Conservation (phyloP, 2,888 invertebrate species). For the Chelonus formosanus region DNA sequence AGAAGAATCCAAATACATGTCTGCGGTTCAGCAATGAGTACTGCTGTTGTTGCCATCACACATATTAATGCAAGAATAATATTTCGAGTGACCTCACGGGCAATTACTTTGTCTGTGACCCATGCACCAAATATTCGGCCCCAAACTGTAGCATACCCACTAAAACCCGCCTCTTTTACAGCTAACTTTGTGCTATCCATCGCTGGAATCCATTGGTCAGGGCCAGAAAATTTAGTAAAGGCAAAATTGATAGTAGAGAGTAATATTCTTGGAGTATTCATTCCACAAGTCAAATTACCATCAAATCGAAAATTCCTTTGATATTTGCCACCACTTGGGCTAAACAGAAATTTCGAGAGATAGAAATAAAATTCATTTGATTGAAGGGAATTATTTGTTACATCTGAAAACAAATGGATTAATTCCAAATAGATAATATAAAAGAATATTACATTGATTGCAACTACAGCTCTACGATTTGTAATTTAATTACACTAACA, state of each 20-base stretch:
- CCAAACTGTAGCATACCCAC: slow-evolving; percentile 75
- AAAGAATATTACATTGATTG: no score
- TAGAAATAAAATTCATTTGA: slow-evolving; percentile 71
- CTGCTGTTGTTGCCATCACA: slow-evolving; percentile 80
- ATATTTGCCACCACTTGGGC: slow-evolving; percentile 74
- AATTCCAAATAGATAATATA: slow-evolving; percentile 13
- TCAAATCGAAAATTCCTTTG: slow-evolving; percentile 75
- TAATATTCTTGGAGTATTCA: slow-evolving; percentile 68
- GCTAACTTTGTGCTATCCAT: slow-evolving; percentile 74
- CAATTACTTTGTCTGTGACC: slow-evolving; percentile 82
- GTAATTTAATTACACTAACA: no score
- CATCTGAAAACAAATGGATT: slow-evolving; percentile 59
- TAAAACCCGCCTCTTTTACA: slow-evolving; percentile 70
- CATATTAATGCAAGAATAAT: slow-evolving; percentile 78
- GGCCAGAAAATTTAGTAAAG: slow-evolving; percentile 71
- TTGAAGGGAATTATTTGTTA: slow-evolving; percentile 63
- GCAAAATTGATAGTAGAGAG: slow-evolving; percentile 73
- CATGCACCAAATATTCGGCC: slow-evolving; percentile 77
- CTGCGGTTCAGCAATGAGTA: slow-evolving; percentile 79
- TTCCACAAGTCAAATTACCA: slow-evolving; percentile 71
- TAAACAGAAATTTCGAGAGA: slow-evolving; percentile 76
- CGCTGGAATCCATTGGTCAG: slow-evolving; percentile 76
- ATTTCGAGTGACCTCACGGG: slow-evolving; percentile 79
- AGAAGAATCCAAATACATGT: slow-evolving; percentile 82
- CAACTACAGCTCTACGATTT: no score